These are phyloP conservation scores for Amniataba percoides DNA, from an alignment of 2,797 vertebrate genomes.

Conservation along the genomic window DNA sequence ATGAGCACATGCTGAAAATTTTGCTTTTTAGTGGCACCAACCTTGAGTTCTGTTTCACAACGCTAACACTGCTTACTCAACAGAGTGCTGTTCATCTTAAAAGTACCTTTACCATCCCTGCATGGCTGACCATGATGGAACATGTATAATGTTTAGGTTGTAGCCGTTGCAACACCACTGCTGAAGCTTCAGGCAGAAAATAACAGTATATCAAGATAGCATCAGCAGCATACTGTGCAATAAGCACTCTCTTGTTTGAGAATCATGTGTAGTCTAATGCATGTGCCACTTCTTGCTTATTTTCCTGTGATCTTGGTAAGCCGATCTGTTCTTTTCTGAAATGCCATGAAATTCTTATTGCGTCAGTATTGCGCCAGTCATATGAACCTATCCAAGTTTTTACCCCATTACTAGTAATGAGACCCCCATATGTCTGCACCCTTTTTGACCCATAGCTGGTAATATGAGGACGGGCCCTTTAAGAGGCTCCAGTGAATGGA, in stretches of 20 bases:
- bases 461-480: constrained; percentile 74
- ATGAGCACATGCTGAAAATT: constrained; percentile 4
- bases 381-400: constrained; percentile 34
- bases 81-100: constrained; percentile 10
- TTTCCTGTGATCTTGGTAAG: constrained; percentile 40
- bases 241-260: constrained; percentile 11
- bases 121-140: constrained; percentile 20
- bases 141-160: constrained; percentile 26
- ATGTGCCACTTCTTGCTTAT: constrained; percentile 35
- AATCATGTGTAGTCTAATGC: constrained; percentile 20
- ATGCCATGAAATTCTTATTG: constrained; percentile 51
- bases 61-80: background rate
- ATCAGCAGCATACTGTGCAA: constrained; percentile 35
- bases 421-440: constrained; percentile 47
- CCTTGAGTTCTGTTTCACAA: constrained; percentile 20
- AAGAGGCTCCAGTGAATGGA: constrained; percentile 72
- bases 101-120: constrained; percentile 6
- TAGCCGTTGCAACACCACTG: background rate
- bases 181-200: constrained; percentile 44
- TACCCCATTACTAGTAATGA: constrained; percentile 58
- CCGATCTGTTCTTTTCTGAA: constrained; percentile 32
- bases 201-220: constrained; percentile 52
- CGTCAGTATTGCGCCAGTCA: too few relatives aligned
- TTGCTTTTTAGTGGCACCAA: background rate
- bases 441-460: constrained; percentile 51